A percentile compares a stretch with the other conserved stretches of the same genome.
phyloP scores from a whole-genome alignment of 2,888 invertebrate genomes.

The Philonicus albiceps region DNA sequence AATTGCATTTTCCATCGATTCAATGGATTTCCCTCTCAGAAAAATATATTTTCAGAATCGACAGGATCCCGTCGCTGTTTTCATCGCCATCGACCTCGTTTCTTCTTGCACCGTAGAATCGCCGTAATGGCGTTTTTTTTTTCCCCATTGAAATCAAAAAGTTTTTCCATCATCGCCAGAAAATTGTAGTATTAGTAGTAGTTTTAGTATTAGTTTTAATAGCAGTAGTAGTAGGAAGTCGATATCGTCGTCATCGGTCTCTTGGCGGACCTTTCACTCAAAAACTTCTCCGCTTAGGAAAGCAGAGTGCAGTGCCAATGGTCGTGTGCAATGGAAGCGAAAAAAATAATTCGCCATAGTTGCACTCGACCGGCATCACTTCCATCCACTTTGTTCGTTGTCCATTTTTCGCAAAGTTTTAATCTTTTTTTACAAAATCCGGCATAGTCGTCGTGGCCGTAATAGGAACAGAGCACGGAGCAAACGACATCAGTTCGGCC shows the following conservation, averaged over 20 bases:
- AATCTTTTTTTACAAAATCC: background rate
- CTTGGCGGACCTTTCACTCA: background rate
- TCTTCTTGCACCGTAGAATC: background rate
- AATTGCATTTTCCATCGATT: background rate
- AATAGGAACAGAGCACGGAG: background rate
- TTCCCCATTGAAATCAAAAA: slow-evolving; percentile 10
- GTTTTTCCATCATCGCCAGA: slow-evolving; percentile 3
- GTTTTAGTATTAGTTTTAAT: background rate
- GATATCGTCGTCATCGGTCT: background rate
- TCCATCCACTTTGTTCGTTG: background rate
- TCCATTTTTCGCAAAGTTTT: background rate
- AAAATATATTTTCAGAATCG: background rate
- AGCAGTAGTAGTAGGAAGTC: background rate
- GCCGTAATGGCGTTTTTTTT: background rate
- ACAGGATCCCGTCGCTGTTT: background rate
- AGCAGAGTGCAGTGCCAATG: background rate
- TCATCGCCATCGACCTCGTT: background rate
- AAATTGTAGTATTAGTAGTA: background rate
- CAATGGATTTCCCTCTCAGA: background rate
- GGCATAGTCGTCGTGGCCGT: background rate
- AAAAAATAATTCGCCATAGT: background rate
- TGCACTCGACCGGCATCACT: background rate
- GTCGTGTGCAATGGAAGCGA: background rate
- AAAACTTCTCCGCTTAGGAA: background rate
- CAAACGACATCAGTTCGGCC: background rate